Base-by-base conservation (phyloP, 2,888 invertebrate genomes). In the Yponomeuta plumbellus region DNA sequence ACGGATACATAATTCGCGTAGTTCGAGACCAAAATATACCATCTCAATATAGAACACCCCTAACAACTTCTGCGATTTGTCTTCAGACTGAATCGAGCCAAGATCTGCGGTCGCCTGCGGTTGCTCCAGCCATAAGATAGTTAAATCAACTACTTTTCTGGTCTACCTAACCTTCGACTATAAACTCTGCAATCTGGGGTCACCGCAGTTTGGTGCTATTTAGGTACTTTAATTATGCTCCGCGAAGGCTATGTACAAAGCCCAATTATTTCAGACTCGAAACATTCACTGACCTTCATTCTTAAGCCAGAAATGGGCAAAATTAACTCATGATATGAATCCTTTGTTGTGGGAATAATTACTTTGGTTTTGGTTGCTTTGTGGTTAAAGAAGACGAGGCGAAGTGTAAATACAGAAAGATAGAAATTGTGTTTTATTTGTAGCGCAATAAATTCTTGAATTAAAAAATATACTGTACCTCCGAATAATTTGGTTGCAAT, bases 251-350 rank as follows among this genome's bases (percentile, higher is more conserved):
- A 5, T 52, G 13, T 17, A 13, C 44, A 52, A 5, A 17, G 44
- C 34, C 17, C 17, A 52, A 52, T 52, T 52, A 52, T 52, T 52
- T 52, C 17, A 52, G 44, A 52, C 44, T 52, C 44, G 13, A 17
- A 52, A 52, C 44, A 52, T 52, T 52, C 44, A 52, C 44, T 52
- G 44, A 52, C 44, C 44, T 52, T 52, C 44, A 17, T 52, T 52
- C 44, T 52, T 13, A 8, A 17, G 44, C 13, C 44, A 52, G 17
- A 52, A 52, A 52, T 52, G 44, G 44, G 44, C 17, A 52, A 52
- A 52, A 52, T 13, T 52, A 52, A 52, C 44, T 52, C 17, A 17
- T 17, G 44, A 52, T 34, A 52, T 17, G 17, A 52, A 52, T 3
- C 44, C 17, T 52, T 52, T 52, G 44, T 52, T 34, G 34, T 34